Evolutionary conservation across 2,797 vertebrate genomes (phyloP).

Genomic region (Chrosomus eos): DNA sequence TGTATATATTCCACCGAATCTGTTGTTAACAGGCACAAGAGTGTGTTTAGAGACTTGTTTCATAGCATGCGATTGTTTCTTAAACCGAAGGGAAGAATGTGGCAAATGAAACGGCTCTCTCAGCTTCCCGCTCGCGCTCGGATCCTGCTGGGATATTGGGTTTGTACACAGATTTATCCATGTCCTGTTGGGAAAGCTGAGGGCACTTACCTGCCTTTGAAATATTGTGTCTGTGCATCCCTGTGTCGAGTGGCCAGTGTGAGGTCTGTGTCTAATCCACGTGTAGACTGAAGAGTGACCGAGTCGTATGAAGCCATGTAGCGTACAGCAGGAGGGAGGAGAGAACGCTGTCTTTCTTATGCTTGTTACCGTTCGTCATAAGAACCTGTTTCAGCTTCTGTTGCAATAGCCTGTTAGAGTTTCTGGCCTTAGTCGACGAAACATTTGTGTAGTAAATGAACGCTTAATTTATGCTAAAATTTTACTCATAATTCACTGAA

Average conservation of each 20-base stretch:
- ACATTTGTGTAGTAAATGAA: background rate
- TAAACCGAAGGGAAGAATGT: background rate
- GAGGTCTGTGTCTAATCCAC: conserved; percentile 73
- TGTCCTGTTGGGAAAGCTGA: conserved; percentile 8
- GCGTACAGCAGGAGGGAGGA: background rate
- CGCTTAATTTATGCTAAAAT: background rate
- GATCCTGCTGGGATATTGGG: conserved; percentile 25
- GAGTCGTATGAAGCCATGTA: conserved; percentile 61
- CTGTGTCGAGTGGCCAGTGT: conserved; percentile 60
- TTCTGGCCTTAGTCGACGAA: background rate
- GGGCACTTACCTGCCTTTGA: conserved; percentile 31
- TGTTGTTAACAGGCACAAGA: background rate
- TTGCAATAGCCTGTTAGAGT: background rate
- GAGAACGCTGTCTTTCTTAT: background rate
- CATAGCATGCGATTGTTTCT: conserved; percentile 1
- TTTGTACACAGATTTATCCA: conserved; percentile 6
- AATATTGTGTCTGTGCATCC: background rate
- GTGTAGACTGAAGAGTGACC: conserved; percentile 76
- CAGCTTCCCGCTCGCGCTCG: no score
- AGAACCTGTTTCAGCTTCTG: background rate
- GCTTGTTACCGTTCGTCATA: background rate
- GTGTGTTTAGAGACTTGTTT: background rate
- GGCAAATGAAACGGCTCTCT: conserved; percentile 12
- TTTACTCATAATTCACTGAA: background rate
- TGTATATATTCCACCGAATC: no score